Evolutionary conservation across 2,888 invertebrate species (phyloP).

Genomic region (Pseudanteris insignis): DNA sequence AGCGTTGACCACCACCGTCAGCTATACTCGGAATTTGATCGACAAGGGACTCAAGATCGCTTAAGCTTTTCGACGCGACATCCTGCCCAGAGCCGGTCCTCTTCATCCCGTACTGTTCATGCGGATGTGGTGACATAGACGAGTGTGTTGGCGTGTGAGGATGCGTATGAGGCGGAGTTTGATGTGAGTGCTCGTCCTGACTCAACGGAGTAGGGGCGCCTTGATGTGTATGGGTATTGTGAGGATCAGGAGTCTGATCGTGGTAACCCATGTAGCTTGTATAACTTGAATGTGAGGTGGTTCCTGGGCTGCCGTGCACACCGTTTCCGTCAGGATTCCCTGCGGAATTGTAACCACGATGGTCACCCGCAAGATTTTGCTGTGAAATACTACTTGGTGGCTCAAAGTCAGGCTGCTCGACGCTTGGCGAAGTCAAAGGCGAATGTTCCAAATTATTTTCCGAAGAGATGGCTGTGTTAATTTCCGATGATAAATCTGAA

Average conservation of each 20-base stretch:
- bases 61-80: slow-evolving; percentile 85
- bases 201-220: slow-evolving; percentile 60
- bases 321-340: slow-evolving; percentile 51
- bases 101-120: slow-evolving; percentile 63
- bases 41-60: slow-evolving; percentile 87
- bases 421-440: slow-evolving; percentile 73
- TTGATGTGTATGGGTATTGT: slow-evolving; percentile 60
- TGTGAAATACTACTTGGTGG: slow-evolving; percentile 73
- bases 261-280: slow-evolving; percentile 62
- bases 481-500: slow-evolving; percentile 80
- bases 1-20: slow-evolving; percentile 70
- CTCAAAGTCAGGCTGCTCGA: slow-evolving; percentile 79
- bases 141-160: slow-evolving; percentile 63
- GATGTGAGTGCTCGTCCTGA: slow-evolving; percentile 63
- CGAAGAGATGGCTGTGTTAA: slow-evolving; percentile 80
- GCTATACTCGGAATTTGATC: slow-evolving; percentile 91
- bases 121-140: slow-evolving; percentile 63
- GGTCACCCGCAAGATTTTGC: slow-evolving; percentile 65
- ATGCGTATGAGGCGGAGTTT: slow-evolving; percentile 62
- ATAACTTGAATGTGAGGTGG: slow-evolving; percentile 59
- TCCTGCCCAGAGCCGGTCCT: slow-evolving; percentile 69
- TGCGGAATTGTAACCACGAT: slow-evolving; percentile 69
- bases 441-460: slow-evolving; percentile 75
- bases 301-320: slow-evolving; percentile 59
- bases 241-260: slow-evolving; percentile 56